These are phyloP conservation scores for Euphydryas editha DNA, from an alignment of 2,888 invertebrate species.

Conservation along the genomic window DNA sequence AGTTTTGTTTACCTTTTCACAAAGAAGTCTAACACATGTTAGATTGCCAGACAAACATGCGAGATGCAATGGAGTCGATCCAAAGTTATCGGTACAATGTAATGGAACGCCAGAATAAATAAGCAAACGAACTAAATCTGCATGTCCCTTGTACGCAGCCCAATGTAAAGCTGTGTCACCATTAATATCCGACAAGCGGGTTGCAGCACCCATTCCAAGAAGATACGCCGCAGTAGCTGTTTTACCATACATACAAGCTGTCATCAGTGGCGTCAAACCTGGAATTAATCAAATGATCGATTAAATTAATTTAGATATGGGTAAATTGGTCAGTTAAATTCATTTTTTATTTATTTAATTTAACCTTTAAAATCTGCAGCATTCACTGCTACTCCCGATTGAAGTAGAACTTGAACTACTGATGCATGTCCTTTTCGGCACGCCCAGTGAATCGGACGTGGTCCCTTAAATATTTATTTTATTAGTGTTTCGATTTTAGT, in stretches of 20 bases:
- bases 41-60: slow-evolving; percentile 95
- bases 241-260: slow-evolving; percentile 96
- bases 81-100: slow-evolving; percentile 95
- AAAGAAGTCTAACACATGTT: slow-evolving; percentile 92
- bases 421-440: slow-evolving; percentile 96
- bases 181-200: slow-evolving; percentile 94
- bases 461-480: slow-evolving; percentile 79
- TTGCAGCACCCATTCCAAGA: slow-evolving; percentile 94
- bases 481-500: not conserved
- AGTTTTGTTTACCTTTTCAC: slow-evolving; percentile 89
- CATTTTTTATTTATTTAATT: slow-evolving; percentile 50
- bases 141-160: slow-evolving; percentile 97
- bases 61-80: slow-evolving; percentile 95
- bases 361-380: slow-evolving; percentile 93
- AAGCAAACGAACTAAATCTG: slow-evolving; percentile 92
- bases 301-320: not conserved
- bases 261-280: slow-evolving; percentile 94
- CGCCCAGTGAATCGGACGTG: slow-evolving; percentile 97
- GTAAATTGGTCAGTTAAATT: not conserved
- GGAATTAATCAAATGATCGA: slow-evolving; percentile 19
- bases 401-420: slow-evolving; percentile 90
- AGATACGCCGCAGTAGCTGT: slow-evolving; percentile 95
- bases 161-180: slow-evolving; percentile 97
- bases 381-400: slow-evolving; percentile 94
- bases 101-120: slow-evolving; percentile 96